These are phyloP conservation scores for Melipona quadrifasciata DNA, from an alignment of 1,140 invertebrate species.

Conservation along the genomic window DNA sequence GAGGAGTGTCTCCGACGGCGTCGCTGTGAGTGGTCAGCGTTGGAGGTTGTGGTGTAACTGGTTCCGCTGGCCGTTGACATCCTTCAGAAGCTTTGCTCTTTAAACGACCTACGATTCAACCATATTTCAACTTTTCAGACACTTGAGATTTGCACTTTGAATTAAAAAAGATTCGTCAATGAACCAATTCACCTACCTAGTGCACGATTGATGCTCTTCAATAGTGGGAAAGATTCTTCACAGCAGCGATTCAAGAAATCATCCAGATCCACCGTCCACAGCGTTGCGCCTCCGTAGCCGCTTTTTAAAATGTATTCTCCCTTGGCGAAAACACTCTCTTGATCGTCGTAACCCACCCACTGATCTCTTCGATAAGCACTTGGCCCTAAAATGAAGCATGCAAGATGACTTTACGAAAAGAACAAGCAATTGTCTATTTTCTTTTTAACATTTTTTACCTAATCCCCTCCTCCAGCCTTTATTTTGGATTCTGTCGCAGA, in stretches of 20 bases:
- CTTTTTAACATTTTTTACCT: slow-evolving; percentile 54
- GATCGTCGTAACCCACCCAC: slow-evolving; percentile 96
- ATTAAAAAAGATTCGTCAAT: no score
- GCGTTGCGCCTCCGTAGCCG: slow-evolving; percentile 90
- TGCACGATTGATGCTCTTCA: slow-evolving; percentile 88
- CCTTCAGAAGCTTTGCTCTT: slow-evolving; percentile 80
- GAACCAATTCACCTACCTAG: slow-evolving; percentile 80
- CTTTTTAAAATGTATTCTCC: slow-evolving; percentile 87
- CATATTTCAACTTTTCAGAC: not conserved
- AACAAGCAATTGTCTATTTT: not conserved
- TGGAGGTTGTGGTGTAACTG: slow-evolving; percentile 87
- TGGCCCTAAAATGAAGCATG: slow-evolving; percentile 83
- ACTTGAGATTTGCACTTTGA: not conserved
- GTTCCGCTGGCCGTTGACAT: slow-evolving; percentile 86
- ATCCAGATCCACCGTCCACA: slow-evolving; percentile 96
- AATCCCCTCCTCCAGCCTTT: slow-evolving; percentile 70
- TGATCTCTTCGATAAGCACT: slow-evolving; percentile 91
- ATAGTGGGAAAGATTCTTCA: slow-evolving; percentile 87
- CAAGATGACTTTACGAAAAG: not conserved
- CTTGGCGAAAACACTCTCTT: slow-evolving; percentile 88
- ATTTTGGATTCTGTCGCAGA: slow-evolving; percentile 88
- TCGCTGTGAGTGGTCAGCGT: slow-evolving; percentile 84
- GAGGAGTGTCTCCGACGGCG: slow-evolving; percentile 66
- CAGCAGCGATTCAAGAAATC: slow-evolving; percentile 93
- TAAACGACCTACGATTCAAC: slow-evolving; percentile 77